These are phyloP conservation scores for Hirtodrosophila histrioides DNA, from an alignment of 2,888 invertebrate species.

Conservation along the genomic window DNA sequence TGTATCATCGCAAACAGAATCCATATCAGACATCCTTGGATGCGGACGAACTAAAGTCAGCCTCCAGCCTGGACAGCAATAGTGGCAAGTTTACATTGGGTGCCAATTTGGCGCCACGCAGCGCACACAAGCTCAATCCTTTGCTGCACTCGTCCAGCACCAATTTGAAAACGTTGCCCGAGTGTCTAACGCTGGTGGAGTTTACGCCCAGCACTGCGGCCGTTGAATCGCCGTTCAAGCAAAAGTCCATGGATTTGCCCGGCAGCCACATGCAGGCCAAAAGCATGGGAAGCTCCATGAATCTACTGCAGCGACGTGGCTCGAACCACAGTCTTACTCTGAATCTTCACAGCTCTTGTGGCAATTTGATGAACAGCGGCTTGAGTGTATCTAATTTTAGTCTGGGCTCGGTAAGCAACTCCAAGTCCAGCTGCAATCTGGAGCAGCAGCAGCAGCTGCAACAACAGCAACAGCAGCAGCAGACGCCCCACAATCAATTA, in stretches of 20 bases:
- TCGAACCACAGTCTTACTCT: constrained; percentile 87
- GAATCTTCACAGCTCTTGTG: constrained; percentile 86
- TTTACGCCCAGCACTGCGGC: constrained; percentile 81
- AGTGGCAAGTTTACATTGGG: constrained; percentile 62
- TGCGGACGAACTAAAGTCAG: constrained; percentile 64
- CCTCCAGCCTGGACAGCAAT: constrained; percentile 59
- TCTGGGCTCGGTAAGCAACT: constrained; percentile 85
- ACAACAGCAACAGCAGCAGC: constrained; percentile 28
- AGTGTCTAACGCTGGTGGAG: constrained; percentile 89
- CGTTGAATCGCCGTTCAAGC: constrained; percentile 72
- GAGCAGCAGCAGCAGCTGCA: constrained; percentile 50
- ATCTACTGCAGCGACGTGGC: constrained; percentile 86
- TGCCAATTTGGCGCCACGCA: constrained; percentile 60
- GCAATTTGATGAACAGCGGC: constrained; percentile 82
- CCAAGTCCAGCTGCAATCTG: constrained; percentile 80
- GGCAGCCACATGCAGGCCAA: constrained; percentile 19
- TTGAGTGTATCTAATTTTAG: constrained; percentile 86
- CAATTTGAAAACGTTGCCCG: constrained; percentile 89
- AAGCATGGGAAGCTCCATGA: constrained; percentile 67
- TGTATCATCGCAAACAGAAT: constrained; percentile 76
- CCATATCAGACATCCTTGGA: constrained; percentile 70
- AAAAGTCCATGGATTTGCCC: constrained; percentile 78
- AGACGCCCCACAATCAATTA: constrained; percentile 33
- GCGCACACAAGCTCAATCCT: constrained; percentile 77
- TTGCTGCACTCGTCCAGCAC: constrained; percentile 86